A percentile compares a stretch with the other conserved stretches of the same genome.
Conservation (phyloP, 2,797 vertebrate species). For the Lepus oiostolus region DNA sequence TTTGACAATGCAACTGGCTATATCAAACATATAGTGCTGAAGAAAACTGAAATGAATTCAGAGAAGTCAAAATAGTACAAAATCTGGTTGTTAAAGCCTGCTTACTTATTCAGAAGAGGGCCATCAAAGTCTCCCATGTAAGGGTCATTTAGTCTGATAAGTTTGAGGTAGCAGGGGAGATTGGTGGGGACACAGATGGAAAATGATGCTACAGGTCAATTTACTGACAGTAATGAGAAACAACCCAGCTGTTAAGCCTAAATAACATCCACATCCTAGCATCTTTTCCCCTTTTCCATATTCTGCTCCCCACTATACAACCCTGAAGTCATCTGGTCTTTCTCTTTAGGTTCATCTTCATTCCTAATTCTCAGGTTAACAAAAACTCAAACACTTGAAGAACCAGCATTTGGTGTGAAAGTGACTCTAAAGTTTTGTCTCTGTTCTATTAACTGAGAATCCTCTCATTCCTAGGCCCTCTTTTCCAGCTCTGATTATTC, state of each 20-base stretch:
- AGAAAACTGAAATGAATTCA: neutral
- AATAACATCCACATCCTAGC: neutral
- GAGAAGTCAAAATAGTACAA: neutral
- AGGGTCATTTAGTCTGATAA: neutral
- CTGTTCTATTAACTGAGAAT: neutral
- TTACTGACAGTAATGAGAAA: neutral
- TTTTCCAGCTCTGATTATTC: neutral
- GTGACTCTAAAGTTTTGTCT: neutral
- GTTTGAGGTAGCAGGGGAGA: too few species aligned
- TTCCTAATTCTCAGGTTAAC: neutral
- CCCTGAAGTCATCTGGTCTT: neutral
- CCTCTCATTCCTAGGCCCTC: neutral
- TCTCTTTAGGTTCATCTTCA: neutral
- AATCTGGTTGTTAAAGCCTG: neutral
- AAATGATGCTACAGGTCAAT: neutral
- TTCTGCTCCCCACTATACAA: neutral
- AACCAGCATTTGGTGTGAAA: neutral
- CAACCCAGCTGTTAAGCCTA: neutral
- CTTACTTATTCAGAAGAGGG: constrained; percentile 16
- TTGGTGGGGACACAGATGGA: neutral
- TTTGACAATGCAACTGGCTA: constrained; percentile 9
- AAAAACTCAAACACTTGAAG: neutral
- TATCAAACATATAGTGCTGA: constrained; percentile 10
- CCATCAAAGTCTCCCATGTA: neutral
- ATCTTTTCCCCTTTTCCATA: neutral